Conservation (phyloP, 2,113 vertebrate species). For the Noctilio leporinus region DNA sequence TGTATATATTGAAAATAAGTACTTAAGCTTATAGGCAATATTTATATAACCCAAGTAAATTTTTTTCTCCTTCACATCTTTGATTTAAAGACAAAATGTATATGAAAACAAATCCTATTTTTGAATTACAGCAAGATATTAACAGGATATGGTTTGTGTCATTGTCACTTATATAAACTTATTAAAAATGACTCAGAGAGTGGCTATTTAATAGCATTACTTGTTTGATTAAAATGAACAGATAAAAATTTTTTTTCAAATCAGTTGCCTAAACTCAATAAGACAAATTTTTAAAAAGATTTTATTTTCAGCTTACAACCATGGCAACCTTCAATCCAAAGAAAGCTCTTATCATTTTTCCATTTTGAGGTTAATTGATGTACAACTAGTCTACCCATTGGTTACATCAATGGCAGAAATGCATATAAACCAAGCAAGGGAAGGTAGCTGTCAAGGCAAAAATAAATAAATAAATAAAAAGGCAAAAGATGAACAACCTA, state of each 20-base stretch:
- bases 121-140: background rate
- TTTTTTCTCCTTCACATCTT: background rate
- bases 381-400: background rate
- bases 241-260: background rate
- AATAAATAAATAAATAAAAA: no score
- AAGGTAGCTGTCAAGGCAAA: background rate
- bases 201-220: background rate
- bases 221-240: constrained; percentile 4
- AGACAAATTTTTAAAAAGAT: background rate
- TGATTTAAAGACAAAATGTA: background rate
- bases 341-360: background rate
- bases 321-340: background rate
- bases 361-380: background rate
- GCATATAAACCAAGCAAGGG: background rate
- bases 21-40: background rate
- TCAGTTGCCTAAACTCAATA: background rate
- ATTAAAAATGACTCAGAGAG: background rate
- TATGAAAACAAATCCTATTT: background rate
- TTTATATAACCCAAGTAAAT: background rate
- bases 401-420: background rate
- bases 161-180: background rate
- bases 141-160: background rate
- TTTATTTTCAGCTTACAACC: background rate
- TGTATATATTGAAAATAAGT: background rate
- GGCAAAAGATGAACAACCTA: no score